Conservation (phyloP, 1,140 invertebrate species). For the Aradophagus sp. region DNA sequence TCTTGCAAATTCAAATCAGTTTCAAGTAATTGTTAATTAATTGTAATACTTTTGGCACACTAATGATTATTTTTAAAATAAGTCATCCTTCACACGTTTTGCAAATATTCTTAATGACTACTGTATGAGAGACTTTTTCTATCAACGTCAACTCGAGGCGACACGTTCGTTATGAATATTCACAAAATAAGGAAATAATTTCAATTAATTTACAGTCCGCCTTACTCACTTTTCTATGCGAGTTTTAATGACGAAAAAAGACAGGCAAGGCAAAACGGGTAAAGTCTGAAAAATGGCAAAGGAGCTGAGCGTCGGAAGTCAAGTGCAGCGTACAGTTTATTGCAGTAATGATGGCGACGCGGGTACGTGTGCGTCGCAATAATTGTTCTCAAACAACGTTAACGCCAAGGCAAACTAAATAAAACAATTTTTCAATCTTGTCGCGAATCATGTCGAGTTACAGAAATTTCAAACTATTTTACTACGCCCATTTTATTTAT, state of each 20-base stretch:
- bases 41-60: too few species aligned
- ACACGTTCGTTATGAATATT: slow-evolving; percentile 26
- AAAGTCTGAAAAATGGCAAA: slow-evolving; percentile 39
- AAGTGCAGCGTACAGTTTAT: slow-evolving; percentile 48
- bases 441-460: too few species aligned
- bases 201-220: slow-evolving; percentile 34
- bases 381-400: slow-evolving; percentile 53
- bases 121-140: not conserved
- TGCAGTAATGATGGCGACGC: slow-evolving; percentile 50
- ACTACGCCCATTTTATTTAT: too few species aligned
- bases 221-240: slow-evolving; percentile 21
- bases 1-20: too few species aligned
- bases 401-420: slow-evolving; percentile 35
- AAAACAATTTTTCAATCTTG: slow-evolving; percentile 51
- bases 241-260: slow-evolving; percentile 48
- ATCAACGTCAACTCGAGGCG: slow-evolving; percentile 14
- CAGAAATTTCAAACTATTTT: too few species aligned
- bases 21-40: too few species aligned
- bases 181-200: too few species aligned
- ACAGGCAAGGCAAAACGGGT: slow-evolving; percentile 18
- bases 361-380: slow-evolving; percentile 40
- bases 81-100: too few species aligned
- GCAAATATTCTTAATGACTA: slow-evolving; percentile 5
- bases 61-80: too few species aligned
- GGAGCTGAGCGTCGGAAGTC: slow-evolving; percentile 43